Evolutionary conservation across 2,888 invertebrate genomes (phyloP).

Genomic region (Tetropium fuscum): DNA sequence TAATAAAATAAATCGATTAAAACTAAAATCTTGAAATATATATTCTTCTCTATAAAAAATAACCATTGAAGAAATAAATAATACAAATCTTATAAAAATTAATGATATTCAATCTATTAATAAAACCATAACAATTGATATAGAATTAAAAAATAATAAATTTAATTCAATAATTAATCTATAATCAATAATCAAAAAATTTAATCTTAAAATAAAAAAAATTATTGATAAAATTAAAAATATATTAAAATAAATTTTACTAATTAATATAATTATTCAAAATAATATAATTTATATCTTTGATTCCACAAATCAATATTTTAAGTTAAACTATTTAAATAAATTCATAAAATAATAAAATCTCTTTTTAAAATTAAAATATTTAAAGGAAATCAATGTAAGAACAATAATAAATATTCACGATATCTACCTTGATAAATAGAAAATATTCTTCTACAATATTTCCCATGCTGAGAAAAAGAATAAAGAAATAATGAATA

Average conservation of each 20-base stretch:
- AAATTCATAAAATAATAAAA: too few relatives aligned
- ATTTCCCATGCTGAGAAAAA: constrained; percentile 73
- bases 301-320: constrained; percentile 80
- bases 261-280: too few relatives aligned
- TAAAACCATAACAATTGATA: constrained; percentile 68
- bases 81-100: constrained; percentile 74
- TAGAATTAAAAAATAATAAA: constrained; percentile 68
- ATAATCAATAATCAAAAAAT: constrained; percentile 63
- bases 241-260: too few relatives aligned
- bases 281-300: too few relatives aligned
- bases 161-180: constrained; percentile 72
- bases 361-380: too few relatives aligned
- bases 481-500: too few relatives aligned
- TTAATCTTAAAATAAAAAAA: too few relatives aligned
- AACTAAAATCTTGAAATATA: constrained; percentile 71
- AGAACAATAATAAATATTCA: constrained; percentile 73
- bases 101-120: too few relatives aligned
- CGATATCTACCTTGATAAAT: constrained; percentile 68
- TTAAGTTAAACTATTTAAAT: constrained; percentile 71
- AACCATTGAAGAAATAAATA: constrained; percentile 76
- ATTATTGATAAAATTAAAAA: too few relatives aligned
- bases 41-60: constrained; percentile 75
- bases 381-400: too few relatives aligned
- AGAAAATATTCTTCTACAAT: constrained; percentile 68
- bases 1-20: constrained; percentile 75